Evolutionary conservation across 2,113 vertebrate genomes (phyloP), one percentile per base, ranked within the genome.

Genomic region (Mola mola): DNA sequence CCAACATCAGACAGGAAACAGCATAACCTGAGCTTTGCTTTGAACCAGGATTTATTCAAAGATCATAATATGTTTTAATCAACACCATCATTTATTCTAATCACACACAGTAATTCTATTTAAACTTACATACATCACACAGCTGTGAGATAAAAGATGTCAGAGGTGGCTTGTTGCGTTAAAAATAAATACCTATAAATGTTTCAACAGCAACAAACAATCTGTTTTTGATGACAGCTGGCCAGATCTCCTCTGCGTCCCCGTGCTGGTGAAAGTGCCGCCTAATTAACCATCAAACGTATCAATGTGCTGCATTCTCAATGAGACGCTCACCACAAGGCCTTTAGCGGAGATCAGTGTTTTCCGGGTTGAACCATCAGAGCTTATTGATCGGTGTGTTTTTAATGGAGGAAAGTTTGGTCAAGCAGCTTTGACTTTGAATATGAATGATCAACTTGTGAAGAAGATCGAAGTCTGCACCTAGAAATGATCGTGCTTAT

Each of bases 271-370:
- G 43, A 49, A n/a, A 20, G 26, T 70, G 52, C 11, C 0, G 28
- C 49, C 42, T 60, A 66, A 66, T 71, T 71, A 53, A 15, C 25
- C 43, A 33, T 61, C 55, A 46, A 72, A 71, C n/a, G 1, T 36
- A 42, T 57, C 38, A 51, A 72, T 57, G 41, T 16, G 55, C 38
- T 51, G 48, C 40, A n/a, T 57, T 24, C 37, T 50, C 61, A 62
- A 66, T 31, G 49, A 26, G n/a, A n/a, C n/a, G 15, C 13, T 44
- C 56, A 56, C 49, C 24, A 5, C 2, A 7, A 60, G 29, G n/a
- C 53, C 8, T 26, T 36, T 12, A 59, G 59, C 41, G 4, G 44
- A 8, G 38, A 50, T 47, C 17, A 43, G 17, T 11, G 36, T 55
- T 44, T 34, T 50, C 19, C 38, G 31, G 60, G 22, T 42, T 6